These are phyloP conservation scores for Labeo calbasu DNA, from an alignment of 2,797 vertebrate genomes.

Conservation along the genomic window DNA sequence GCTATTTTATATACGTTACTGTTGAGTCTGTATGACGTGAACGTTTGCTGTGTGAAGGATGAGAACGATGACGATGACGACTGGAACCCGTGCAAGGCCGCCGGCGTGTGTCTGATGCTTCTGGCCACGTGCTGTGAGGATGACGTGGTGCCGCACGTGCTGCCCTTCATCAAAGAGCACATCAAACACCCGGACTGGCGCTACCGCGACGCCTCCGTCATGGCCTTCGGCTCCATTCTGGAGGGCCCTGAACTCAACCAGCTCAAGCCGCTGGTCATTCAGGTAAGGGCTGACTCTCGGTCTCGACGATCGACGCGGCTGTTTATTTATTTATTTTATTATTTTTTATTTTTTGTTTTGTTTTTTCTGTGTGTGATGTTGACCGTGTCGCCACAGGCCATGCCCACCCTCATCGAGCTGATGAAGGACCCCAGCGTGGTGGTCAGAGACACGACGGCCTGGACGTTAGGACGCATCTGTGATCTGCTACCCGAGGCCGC, in stretches of 20 bases:
- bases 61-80: conserved; percentile 96
- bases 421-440: conserved; percentile 98
- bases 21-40: background rate
- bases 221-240: conserved; percentile 97
- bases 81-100: conserved; percentile 98
- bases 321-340: no score
- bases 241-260: conserved; percentile 97
- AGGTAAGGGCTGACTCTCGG: conserved; percentile 68
- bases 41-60: conserved; percentile 76
- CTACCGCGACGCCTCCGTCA: conserved; percentile 93
- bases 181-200: conserved; percentile 95
- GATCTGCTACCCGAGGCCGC: conserved; percentile 95
- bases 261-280: conserved; percentile 93
- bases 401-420: conserved; percentile 95
- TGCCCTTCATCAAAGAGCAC: conserved; percentile 97
- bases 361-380: background rate
- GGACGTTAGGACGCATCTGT: conserved; percentile 96
- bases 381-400: conserved; percentile 79
- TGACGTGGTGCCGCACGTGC: conserved; percentile 94
- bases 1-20: background rate
- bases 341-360: no score
- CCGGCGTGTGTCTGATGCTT: conserved; percentile 96
- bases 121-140: conserved; percentile 97
- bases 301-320: no score
- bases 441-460: conserved; percentile 95